Percentiles rank a stretch among this genome's conserved stretches.
These are phyloP conservation scores for Rhadinocentrus ornatus DNA, from an alignment of 2,797 vertebrate genomes.

Conservation along the genomic window DNA sequence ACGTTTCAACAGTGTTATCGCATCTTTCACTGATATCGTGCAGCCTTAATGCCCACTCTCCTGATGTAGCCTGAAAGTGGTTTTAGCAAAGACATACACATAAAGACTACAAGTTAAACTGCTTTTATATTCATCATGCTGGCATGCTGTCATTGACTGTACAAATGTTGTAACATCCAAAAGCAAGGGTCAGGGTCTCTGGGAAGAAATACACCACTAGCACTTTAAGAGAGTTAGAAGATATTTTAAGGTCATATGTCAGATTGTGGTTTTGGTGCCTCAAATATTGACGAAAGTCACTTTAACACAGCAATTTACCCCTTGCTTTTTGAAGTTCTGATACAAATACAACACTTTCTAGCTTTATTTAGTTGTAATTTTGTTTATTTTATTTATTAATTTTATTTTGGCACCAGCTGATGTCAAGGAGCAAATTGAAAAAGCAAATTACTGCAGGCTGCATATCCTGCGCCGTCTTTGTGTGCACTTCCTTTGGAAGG, in stretches of 20 bases:
- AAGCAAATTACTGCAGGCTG: constrained; percentile 61
- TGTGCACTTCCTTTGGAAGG: constrained; percentile 46
- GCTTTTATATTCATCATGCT: too few species aligned
- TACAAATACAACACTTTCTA: constrained; percentile 24
- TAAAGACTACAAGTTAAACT: too few species aligned
- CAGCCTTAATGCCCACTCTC: too few species aligned
- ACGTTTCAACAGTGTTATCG: too few species aligned
- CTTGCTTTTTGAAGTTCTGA: background rate
- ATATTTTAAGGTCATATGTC: background rate
- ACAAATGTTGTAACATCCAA: background rate
- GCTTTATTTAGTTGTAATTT: constrained; percentile 11
- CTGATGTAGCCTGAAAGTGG: too few species aligned
- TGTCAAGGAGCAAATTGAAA: constrained; percentile 61
- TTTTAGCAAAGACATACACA: too few species aligned
- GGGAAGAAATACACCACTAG: background rate
- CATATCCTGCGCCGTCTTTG: constrained; percentile 48
- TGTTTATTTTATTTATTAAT: background rate
- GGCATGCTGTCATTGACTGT: too few species aligned
- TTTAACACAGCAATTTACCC: background rate
- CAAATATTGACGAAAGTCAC: too few species aligned
- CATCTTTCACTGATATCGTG: too few species aligned
- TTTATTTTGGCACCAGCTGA: constrained; percentile 50
- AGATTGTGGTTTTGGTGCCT: too few species aligned
- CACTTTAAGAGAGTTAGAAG: background rate
- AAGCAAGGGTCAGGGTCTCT: background rate